Evolutionary conservation across 2,797 vertebrate species (phyloP), one percentile per base, ranked within the genome.

Genomic region (Sphaeramia orbicularis): DNA sequence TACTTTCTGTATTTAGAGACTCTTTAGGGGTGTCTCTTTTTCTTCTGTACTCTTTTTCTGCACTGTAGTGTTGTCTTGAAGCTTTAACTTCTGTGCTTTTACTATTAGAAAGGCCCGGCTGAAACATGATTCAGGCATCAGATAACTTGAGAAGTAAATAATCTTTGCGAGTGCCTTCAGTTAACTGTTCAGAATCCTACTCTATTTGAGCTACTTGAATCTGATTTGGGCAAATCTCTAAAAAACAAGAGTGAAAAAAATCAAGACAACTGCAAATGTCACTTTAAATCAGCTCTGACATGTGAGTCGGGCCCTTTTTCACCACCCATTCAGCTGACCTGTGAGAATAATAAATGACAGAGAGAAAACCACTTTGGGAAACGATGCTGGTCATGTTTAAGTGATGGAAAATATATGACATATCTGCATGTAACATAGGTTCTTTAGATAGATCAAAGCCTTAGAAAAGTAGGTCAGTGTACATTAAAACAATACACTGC

Each of bases 291-390:
- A 48, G 70, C 41, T 65, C 35, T 21, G 47, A 53, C 48, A 47
- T 1, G 5, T 73, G 38, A 54, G 65, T 74, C 57, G 47, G 71
- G 63, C 24, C 43, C 11, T 51, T 27, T 49, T 37, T 47, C 57
- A 74, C 65, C 70, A 65, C 75, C 57, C 78, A 67, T 78, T 75
- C 74, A 77, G 37, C 47, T 55, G 71, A 77, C 65, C 68, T 70
- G 53, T 59, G 53, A 50, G 27, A 48, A 70, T 72, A 78, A 74
- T 67, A 67, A 71, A 78, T 10, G 7, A 30, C 21, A 45, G 49
- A 57, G n/a, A 53, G 13, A 43, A 53, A 65, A 48, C 10, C 58
- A 51, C 30, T 18, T 59, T 45, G 32, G 32, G 43, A 35, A 35
- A 19, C 13, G 18, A 15, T 74, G 73, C 58, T 67, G 51, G 10